Evolutionary conservation across 2,797 vertebrate species (phyloP).

Genomic region (Tinamus major): DNA sequence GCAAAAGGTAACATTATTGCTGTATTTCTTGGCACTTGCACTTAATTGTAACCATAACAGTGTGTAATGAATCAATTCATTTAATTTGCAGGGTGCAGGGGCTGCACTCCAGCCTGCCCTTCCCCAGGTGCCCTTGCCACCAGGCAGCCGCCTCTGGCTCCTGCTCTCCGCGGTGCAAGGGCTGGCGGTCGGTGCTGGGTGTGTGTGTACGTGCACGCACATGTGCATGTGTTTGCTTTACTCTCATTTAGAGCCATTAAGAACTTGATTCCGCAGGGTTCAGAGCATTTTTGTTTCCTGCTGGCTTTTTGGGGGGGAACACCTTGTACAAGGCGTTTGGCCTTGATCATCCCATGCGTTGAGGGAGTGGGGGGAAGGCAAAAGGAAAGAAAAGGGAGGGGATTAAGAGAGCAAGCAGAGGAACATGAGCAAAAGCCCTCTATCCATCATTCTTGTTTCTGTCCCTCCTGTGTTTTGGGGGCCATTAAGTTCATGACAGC

Average conservation of each 20-base stretch:
- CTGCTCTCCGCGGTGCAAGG: conserved; percentile 20
- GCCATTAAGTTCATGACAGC: neutral
- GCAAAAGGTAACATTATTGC: neutral
- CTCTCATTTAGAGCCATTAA: conserved; percentile 64
- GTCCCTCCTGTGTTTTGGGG: neutral
- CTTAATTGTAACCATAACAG: neutral
- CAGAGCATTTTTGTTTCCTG: conserved; percentile 55
- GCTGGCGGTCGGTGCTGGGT: conserved; percentile 56
- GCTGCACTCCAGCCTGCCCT: neutral
- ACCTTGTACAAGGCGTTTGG: neutral
- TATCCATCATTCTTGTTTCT: neutral
- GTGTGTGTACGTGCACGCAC: conserved; percentile 48
- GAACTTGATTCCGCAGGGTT: conserved; percentile 41
- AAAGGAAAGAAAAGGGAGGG: neutral
- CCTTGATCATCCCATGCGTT: neutral
- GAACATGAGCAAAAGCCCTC: neutral
- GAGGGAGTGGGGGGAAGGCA: neutral
- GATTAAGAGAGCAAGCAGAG: neutral
- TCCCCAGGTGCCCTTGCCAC: neutral
- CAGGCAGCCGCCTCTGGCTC: neutral
- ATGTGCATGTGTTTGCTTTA: conserved; percentile 64
- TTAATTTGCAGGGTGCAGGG: neutral
- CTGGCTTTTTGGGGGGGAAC: neutral
- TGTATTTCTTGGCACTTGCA: neutral
- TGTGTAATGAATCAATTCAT: conserved; percentile 7